Evolutionary conservation across 1,140 invertebrate genomes (phyloP), one percentile per base, ranked within the genome.

Genomic region (Macrostomum lignano): DNA sequence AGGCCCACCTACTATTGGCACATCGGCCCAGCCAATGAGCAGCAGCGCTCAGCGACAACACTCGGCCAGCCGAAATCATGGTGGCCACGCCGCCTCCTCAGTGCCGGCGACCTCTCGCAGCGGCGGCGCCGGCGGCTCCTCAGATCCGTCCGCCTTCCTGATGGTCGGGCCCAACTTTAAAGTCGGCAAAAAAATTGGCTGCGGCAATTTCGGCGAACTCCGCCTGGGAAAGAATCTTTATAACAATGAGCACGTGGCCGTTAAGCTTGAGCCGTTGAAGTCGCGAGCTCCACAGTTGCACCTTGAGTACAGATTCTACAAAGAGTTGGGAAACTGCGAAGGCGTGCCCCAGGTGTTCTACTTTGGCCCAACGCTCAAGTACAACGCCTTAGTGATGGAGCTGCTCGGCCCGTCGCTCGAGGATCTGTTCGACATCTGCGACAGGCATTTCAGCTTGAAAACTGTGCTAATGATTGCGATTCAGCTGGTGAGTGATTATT

Each of bases 211-310:
- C 61, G 91, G 91, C 40, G 88, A 96, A 66, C 68, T 98, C 31
- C 68, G 91, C 61, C 70, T 98, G 60, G 88, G 84, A 78, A 63
- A 71, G 69, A 94, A 96, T 65, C 67, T 96, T 46, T 96, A 96
- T 68, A 98, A 88, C 67, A 94, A 93, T 68, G 88, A 96, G 67
- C 86, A 96, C 68, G 88, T 98, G 61, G 88, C 91, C 54, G 94
- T 98, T 62, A 98, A 98, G 70, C 74, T 96, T 69, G 91, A 98
- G 69, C 79, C 84, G 46, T 94, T 98, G 81, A 98, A 96, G 64
- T 88, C 88, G 42, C 86, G 96, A 69, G 88, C 91, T 48, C 88
- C 91, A 40, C 91, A 98, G 66, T 67, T 98, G 51, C 91, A 98
- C 65, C 70, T 98, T 67, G 91, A 98, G 67, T 98, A 96, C 71